Base-by-base conservation (phyloP, 2,888 invertebrate species). In the Diarsia rubi region DNA sequence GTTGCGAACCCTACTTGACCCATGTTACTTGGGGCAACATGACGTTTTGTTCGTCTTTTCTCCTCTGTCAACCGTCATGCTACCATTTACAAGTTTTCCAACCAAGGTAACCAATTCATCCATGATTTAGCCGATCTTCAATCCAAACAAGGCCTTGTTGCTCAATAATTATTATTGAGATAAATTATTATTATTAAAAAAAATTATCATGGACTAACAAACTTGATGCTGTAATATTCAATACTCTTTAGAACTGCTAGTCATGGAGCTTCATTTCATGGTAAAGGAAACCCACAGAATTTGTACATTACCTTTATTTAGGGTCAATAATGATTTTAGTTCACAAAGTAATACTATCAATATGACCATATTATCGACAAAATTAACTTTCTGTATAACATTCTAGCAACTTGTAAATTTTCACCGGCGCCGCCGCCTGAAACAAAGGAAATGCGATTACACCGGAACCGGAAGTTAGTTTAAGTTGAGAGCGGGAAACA, bases 391-490 rank as follows among this genome's bases (percentile, higher is more conserved):
- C 64, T 81, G 86, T 86, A 86, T 87, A 88, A 88, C 88, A 89
- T 83, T 86, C 88, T 85, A 62, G 89, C n/a, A n/a, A n/a, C 87
- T 85, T 91, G 89, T 88, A 90, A 91, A 92, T 93, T 93, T 93
- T 90, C 90, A 91, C 75, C 69, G 76, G 89, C 88, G 88, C 81
- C 88, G 85, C 88, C 88, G 85, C 88, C 90, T 90, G 90, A 88
- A 91, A 91, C 92, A 92, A 92, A 92, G 95, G 94, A 94, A 96
- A 95, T 94, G 90, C 91, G 92, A 95, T 95, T 95, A 95, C 91
- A 92, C 85, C 90, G 91, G 89, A 90, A 91, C 89, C 92, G 94
- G 94, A 95, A 94, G 95, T 94, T 94, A 92, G 94, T 94, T 92
- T 92, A 94, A 95, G 91, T 94, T 93, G 85, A 90, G 87, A 88